These are phyloP conservation scores for Semaprochilodus insignis DNA, from an alignment of 2,797 vertebrate genomes.

Conservation along the genomic window DNA sequence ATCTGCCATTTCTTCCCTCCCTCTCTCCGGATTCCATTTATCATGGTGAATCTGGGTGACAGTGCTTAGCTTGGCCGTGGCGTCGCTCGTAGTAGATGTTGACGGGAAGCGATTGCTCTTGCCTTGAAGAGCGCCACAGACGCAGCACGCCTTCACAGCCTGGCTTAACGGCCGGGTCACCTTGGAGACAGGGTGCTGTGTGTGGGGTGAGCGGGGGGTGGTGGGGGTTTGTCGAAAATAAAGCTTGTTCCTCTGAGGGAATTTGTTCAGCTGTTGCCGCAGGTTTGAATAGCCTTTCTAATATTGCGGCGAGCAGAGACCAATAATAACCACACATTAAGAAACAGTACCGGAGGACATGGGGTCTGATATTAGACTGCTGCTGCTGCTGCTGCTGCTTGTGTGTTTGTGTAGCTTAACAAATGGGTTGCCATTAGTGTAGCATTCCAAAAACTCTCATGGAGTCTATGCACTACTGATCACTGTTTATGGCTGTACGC, in stretches of 20 bases:
- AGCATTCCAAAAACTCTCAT: not conserved
- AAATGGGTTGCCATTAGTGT: not conserved
- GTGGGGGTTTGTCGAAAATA: not conserved
- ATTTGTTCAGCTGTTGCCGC: not conserved
- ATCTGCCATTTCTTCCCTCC: not conserved
- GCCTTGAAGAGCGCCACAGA: constrained; percentile 43
- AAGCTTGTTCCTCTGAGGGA: constrained; percentile 3
- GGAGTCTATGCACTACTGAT: not conserved
- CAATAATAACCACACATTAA: constrained; percentile 27
- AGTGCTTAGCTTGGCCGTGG: constrained; percentile 48
- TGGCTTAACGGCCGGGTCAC: constrained; percentile 51
- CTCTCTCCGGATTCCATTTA: constrained; percentile 50
- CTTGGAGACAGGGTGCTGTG: constrained; percentile 40
- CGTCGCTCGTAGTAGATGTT: constrained; percentile 52
- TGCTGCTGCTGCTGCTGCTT: not conserved
- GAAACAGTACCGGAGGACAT: constrained; percentile 18
- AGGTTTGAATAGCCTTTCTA: constrained; percentile 16
- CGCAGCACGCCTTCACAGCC: constrained; percentile 40
- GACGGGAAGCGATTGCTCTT: constrained; percentile 54
- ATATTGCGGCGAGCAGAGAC: constrained; percentile 30
- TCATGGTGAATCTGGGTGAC: constrained; percentile 58
- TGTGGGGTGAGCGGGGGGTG: not conserved
- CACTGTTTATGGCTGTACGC: not conserved
- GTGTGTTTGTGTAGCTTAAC: not conserved
- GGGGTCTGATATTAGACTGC: not conserved